Evolutionary conservation across 2,888 invertebrate genomes (phyloP), one percentile per base, ranked within the genome.

Genomic region (Busseola fusca): DNA sequence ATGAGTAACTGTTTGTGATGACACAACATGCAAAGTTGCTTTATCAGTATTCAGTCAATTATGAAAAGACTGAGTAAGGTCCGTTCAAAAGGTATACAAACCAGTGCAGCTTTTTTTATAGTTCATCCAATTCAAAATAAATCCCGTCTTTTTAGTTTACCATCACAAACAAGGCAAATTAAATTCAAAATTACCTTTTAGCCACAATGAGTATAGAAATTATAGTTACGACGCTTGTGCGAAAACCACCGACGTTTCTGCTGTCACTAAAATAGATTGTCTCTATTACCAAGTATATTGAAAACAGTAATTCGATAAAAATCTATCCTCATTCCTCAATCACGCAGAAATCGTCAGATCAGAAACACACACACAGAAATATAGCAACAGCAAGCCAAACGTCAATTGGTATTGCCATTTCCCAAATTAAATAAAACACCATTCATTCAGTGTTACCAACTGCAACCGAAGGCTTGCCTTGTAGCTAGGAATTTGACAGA

Each of bases 121-220:
- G 12, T 37, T 50, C 42, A 42, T 45, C 21, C 40, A 58, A 34
- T 67, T 74, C n/a, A 37, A 57, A 52, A 57, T 64, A 50, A n/a
- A 69, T 69, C 67, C 70, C 73, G 63, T 70, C 52, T 5, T 76
- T 64, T 50, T 21, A 71, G 54, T 68, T 54, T 77, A 67, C 42
- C 30, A 63, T 64, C 57, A 80, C 78, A 84, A 83, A 82, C 81
- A 80, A 84, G 76, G 40, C 65, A 69, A 80, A 84, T 68, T 78
- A 63, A 16, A 58, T 25, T 56, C 10, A 63, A 69, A 80, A 64
- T 84, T 83, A 83, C 84, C 83, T 83, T 76, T 71, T 27, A 72
- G 54, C 71, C 50, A 69, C 66, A 64, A 66, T 54, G 30, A 56
- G 40, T 66, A 40, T 57, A 74, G 67, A 77, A 76, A 59, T 34